Conservation (phyloP, 1,140 invertebrate genomes). For the Heliconius eleuchia region DNA sequence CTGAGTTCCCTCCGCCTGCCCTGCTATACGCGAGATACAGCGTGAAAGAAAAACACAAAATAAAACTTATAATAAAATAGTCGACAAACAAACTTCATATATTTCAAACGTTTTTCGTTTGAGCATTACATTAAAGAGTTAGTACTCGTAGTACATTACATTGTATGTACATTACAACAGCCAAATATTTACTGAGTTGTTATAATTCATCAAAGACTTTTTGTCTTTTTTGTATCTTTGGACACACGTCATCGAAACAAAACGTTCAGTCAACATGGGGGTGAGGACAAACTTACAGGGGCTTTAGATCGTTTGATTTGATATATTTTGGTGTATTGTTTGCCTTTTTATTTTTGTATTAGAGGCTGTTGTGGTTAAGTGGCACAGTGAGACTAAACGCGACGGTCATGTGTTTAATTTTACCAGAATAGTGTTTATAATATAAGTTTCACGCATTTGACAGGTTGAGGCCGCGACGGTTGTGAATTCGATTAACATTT, state of each 20-base stretch:
- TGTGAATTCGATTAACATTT: too few species aligned
- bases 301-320: not conserved
- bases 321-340: not conserved
- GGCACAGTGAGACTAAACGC: not conserved
- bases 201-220: slow-evolving; percentile 70
- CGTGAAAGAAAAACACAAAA: too few species aligned
- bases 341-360: not conserved
- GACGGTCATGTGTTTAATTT: not conserved
- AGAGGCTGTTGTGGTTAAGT: not conserved
- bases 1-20: too few species aligned
- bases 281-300: slow-evolving; percentile 2
- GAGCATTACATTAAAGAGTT: not conserved
- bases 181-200: slow-evolving; percentile 36
- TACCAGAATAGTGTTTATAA: too few species aligned
- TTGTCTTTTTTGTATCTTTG: slow-evolving; percentile 59
- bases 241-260: slow-evolving; percentile 54
- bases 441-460: too few species aligned
- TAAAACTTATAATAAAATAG: too few species aligned
- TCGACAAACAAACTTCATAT: not conserved
- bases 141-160: not conserved
- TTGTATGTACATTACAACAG: slow-evolving; percentile 5
- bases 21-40: too few species aligned
- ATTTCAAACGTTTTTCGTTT: not conserved
- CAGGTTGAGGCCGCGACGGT: too few species aligned
- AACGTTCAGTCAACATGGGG: slow-evolving; percentile 20